These are phyloP conservation scores for Himalopsyche kuldschensis DNA, from an alignment of 2,888 invertebrate genomes.

Conservation along the genomic window DNA sequence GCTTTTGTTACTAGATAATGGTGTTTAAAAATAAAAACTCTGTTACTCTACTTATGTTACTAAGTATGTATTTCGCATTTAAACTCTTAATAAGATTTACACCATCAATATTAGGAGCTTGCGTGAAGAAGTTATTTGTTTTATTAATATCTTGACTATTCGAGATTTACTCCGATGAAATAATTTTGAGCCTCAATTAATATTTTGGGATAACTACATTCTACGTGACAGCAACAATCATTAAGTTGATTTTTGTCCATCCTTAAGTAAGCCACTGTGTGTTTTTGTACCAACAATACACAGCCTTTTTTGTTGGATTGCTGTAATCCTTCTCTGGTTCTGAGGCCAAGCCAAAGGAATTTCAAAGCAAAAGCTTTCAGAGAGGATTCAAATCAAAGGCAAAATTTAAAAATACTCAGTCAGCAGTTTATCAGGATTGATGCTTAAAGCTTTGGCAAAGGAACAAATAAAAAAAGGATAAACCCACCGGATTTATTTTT, in stretches of 20 bases:
- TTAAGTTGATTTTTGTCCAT: background rate
- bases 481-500: background rate
- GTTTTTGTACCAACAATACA: slow-evolving; percentile 4
- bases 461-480: background rate
- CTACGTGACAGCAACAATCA: background rate
- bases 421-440: background rate
- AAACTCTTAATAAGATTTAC: too few species aligned
- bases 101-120: too few species aligned
- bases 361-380: background rate
- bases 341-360: background rate
- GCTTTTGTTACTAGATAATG: too few species aligned
- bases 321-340: slow-evolving; percentile 24
- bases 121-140: too few species aligned
- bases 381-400: background rate
- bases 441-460: background rate
- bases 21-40: too few species aligned
- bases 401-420: background rate
- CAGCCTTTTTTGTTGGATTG: slow-evolving; percentile 19
- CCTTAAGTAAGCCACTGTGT: background rate
- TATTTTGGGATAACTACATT: background rate
- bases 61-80: too few species aligned
- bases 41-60: too few species aligned
- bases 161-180: too few species aligned
- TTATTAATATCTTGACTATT: too few species aligned
- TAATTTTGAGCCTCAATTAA: too few species aligned